Conservation (phyloP, 2,113 vertebrate genomes). For the Maccullochella peelii region DNA sequence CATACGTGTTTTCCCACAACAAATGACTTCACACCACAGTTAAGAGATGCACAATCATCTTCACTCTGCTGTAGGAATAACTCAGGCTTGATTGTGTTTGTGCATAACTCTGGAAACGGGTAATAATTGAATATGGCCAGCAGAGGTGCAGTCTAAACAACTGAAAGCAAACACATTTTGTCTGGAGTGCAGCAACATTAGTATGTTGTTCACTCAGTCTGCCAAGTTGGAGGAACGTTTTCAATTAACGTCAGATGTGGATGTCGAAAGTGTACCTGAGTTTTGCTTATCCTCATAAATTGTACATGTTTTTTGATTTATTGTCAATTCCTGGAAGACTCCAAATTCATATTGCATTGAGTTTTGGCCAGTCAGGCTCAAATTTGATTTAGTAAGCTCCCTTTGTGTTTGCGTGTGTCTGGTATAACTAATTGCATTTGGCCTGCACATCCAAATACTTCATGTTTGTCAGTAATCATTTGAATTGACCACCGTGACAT, state of each 20-base stretch:
- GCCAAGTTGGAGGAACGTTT: constrained; percentile 40
- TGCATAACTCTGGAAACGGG: constrained; percentile 18
- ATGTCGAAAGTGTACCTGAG: constrained; percentile 38
- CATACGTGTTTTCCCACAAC: constrained; percentile 57
- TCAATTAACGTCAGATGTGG: constrained; percentile 47
- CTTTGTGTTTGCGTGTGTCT: constrained; percentile 46
- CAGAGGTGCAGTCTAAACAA: constrained; percentile 40
- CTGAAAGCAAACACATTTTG: constrained; percentile 38
- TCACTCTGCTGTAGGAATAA: constrained; percentile 3
- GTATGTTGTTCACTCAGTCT: constrained; percentile 17
- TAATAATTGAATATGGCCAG: not conserved
- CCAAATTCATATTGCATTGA: constrained; percentile 3
- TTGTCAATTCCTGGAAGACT: constrained; percentile 40
- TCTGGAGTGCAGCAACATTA: constrained; percentile 47
- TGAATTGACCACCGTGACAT: constrained; percentile 53
- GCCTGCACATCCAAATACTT: constrained; percentile 40
- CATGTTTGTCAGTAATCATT: constrained; percentile 60
- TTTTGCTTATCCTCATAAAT: constrained; percentile 1
- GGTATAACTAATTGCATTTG: constrained; percentile 56
- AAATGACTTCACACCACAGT: constrained; percentile 58
- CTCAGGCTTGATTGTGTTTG: constrained; percentile 6
- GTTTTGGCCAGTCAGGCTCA: constrained; percentile 20
- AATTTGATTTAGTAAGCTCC: constrained; percentile 44
- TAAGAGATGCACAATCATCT: constrained; percentile 32
- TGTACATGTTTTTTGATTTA: constrained; percentile 37